Evolutionary conservation across 2,797 vertebrate genomes (phyloP), one percentile per base, ranked within the genome.

Genomic region (Merluccius polli): DNA sequence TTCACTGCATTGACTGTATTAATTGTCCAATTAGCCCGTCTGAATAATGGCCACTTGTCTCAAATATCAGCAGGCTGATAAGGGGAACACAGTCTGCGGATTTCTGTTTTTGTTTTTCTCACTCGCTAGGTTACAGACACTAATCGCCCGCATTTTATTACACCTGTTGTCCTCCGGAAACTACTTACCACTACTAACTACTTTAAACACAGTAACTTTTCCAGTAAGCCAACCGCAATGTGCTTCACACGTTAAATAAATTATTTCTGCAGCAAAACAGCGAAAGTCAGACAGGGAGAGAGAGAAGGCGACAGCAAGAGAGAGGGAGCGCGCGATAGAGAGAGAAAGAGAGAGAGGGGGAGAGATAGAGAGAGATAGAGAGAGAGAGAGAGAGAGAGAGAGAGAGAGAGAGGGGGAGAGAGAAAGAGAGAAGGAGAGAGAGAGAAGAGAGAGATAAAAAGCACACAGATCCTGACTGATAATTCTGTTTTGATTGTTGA

Each of bases 11-110:
- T 77, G 68, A 21, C 36, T 65, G 11, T 75, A 59, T 35, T 7
- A 29, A 65, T 77, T 86, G 77, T 82, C 88, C 84, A 83, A 81
- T 81, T 88, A 79, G 74, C 72, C 72, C 65, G 27, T 72, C 52
- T 72, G 72, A 79, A 52, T 16, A 31, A 31, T 27, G 4, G 68
- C 44, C 0, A 70, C 71, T 75, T 70, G 18, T n/a, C 67, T 73
- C 76, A 52, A 15, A 63, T 79, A 44, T 12, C 74, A 67, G 9
- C 70, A 73, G 73, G 80, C 41, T 48, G 70, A 71, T 71, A 76
- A 76, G 77, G 77, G 77, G 76, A 63, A 77, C 71, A 70, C 67
- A n/a, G 70, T 71, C 70, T 24, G 3, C 52, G 70, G n/a, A 33
- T 32, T 35, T 11, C 7, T 52, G 48, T 11, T 52, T 44, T 16